phyloP scores from a whole-genome alignment of 92 coral and sea anemone species.

The Bergia puertoricense region DNA sequence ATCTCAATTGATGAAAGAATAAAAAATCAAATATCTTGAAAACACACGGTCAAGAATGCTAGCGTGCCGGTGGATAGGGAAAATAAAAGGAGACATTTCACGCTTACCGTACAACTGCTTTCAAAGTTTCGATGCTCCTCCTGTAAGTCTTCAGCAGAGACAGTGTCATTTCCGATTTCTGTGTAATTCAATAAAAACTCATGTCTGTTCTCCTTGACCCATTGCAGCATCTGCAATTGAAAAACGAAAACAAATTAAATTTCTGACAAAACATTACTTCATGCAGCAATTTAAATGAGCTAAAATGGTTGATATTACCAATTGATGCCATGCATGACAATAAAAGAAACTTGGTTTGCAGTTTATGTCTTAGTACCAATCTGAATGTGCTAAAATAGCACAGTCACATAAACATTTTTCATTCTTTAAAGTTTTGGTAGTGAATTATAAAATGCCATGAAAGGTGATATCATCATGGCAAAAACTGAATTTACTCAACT shows the following conservation, averaged over 20 bases:
- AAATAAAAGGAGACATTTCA: not conserved
- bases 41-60: not conserved
- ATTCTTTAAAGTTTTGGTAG: not conserved
- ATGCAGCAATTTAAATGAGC: constrained; percentile 1
- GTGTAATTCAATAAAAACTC: constrained; percentile 92
- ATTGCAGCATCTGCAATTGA: constrained; percentile 85
- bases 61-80: not conserved
- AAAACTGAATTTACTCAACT: not conserved
- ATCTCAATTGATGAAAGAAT: not conserved
- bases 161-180: constrained; percentile 87
- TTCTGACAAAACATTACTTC: constrained; percentile 18
- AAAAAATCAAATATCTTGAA: not conserved
- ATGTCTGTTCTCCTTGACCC: constrained; percentile 94
- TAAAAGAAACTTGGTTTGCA: not conserved
- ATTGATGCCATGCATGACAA: not conserved
- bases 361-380: not conserved
- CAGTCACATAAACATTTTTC: not conserved
- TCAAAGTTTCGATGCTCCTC: constrained; percentile 92
- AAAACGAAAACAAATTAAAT: constrained; percentile 35
- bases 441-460: not conserved
- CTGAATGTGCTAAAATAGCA: not conserved
- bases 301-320: not conserved
- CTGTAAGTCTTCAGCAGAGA: constrained; percentile 85
- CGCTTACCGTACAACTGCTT: constrained; percentile 87
- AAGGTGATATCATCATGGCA: not conserved